These are phyloP conservation scores for Ips typographus DNA, from an alignment of 1,140 invertebrate species.

Conservation along the genomic window DNA sequence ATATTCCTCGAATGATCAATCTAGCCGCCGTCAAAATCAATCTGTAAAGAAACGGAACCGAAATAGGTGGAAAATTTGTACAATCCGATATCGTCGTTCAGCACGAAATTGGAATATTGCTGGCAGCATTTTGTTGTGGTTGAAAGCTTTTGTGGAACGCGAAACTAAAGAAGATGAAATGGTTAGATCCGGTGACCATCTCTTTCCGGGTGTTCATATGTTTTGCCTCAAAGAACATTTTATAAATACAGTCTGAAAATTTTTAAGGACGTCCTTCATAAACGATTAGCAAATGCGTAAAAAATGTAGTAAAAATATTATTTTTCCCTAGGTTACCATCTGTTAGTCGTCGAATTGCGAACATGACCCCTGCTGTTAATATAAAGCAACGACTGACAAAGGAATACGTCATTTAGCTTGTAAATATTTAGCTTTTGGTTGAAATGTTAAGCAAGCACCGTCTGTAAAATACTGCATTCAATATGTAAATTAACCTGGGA, in stretches of 20 bases:
- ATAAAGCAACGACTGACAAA: background rate
- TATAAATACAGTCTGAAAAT: background rate
- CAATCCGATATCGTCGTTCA: background rate
- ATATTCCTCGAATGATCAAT: background rate
- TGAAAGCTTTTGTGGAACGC: background rate
- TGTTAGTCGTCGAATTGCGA: background rate
- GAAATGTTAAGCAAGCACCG: no score
- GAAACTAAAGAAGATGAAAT: background rate
- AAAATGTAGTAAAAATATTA: background rate
- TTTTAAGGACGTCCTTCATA: background rate
- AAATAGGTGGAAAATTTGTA: constrained; percentile 1
- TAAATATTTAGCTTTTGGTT: no score
- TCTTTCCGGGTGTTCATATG: background rate
- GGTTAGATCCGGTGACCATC: background rate
- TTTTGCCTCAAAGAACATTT: background rate
- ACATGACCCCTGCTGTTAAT: background rate
- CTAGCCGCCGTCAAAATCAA: no score
- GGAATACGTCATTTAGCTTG: background rate
- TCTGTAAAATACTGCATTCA: no score
- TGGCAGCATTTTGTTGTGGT: background rate
- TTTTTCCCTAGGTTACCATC: background rate
- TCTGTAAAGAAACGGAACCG: background rate
- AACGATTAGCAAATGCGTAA: background rate
- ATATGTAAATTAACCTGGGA: no score
- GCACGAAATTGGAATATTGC: background rate